Evolutionary conservation across 1,140 invertebrate species (phyloP), one percentile per base, ranked within the genome.

Genomic region (Pygmarrhopalites habei): DNA sequence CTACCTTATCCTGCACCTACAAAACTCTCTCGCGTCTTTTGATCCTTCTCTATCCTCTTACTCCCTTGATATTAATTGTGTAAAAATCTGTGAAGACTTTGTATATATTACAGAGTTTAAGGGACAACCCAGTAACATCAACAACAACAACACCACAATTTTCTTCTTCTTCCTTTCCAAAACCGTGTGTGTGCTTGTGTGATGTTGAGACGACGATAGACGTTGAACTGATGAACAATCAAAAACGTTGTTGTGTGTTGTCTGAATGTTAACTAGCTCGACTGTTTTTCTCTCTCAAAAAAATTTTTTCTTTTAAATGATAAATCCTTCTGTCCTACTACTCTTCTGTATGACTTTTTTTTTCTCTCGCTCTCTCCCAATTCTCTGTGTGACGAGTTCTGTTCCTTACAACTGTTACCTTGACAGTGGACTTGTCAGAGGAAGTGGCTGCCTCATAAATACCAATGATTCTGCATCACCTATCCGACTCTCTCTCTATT

Each of bases 401-500:
- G 32, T 35, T 35, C 32, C 44, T n/a, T 21, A 19, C 44, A 5
- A 25, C 44, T n/a, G 17, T 25, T 47, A 47, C 44, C 44, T 47
- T 47, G 44, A 47, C 44, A 47, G 44, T 47, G 44, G 44, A 7
- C 4, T 7, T 47, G 44, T n/a, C 44, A 47, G 44, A 21, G 44
- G 44, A 47, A 21, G 44, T 47, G 44, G 44, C n/a, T 5, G 44
- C n/a, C n/a, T 25, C 23, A 47, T 47, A 47, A 47, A 47, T 47
- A 47, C 44, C 32, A 35, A 35, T 7, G 5, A 35, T 35, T 35
- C 32, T 7, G 32, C 32, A 35, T 35, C 32, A 35, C 32, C 32
- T 35, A 35, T 35, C 32, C 15, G 5, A 7, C 15, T 35, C 32
- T 35, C 15, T 35, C 32, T 35, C 32, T 35, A 5, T 35, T 35